Conservation (phyloP, 2,888 invertebrate genomes). For the Ptilodon capucinus region DNA sequence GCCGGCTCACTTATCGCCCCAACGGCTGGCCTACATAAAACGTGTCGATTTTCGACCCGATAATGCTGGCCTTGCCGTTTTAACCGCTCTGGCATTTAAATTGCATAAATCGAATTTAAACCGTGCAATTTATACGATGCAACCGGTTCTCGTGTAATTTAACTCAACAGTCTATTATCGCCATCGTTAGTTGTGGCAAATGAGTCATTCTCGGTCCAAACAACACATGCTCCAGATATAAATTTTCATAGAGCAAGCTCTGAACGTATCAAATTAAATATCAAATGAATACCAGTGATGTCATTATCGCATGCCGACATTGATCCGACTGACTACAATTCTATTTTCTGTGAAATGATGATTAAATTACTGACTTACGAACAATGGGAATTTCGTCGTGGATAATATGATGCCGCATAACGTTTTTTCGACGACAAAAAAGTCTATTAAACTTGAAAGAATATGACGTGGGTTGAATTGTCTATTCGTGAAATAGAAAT, state of each 20-base stretch:
- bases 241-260: constrained; percentile 40
- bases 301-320: constrained; percentile 33
- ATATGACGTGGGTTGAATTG: constrained; percentile 37
- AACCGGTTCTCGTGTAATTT: constrained; percentile 67
- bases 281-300: constrained; percentile 34
- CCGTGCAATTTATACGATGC: constrained; percentile 61
- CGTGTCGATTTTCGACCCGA: constrained; percentile 73
- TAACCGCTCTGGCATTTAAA: constrained; percentile 69
- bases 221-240: constrained; percentile 46
- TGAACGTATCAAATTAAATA: constrained; percentile 37
- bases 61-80: constrained; percentile 73
- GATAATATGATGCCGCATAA: constrained; percentile 8
- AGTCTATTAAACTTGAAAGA: constrained; percentile 13
- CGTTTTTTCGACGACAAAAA: constrained; percentile 10
- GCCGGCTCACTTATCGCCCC: constrained; percentile 58
- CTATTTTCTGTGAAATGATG: constrained; percentile 19
- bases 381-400: constrained; percentile 5
- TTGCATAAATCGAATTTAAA: constrained; percentile 66
- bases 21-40: constrained; percentile 71
- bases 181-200: constrained; percentile 46
- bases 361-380: constrained; percentile 11
- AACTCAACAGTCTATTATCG: constrained; percentile 55
- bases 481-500: constrained; percentile 49
- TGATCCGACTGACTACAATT: constrained; percentile 24
- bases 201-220: constrained; percentile 53